Percentiles rank a stretch among this genome's conserved stretches.
These are phyloP conservation scores for Chalcis sispes DNA, from an alignment of 2,888 invertebrate genomes.

Conservation along the genomic window DNA sequence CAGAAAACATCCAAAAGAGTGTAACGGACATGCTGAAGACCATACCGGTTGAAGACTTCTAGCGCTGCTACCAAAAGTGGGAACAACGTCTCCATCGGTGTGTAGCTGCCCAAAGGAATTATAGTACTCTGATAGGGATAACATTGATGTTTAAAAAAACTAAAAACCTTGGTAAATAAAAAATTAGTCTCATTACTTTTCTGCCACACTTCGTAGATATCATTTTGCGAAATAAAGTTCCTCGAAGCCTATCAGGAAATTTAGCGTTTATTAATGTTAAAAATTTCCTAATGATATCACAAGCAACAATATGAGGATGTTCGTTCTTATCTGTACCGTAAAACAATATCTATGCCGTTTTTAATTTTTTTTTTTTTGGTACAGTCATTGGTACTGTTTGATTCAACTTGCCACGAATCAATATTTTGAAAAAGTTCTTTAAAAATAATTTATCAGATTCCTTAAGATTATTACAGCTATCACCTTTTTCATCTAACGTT, in stretches of 20 bases:
- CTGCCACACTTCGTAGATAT: no score
- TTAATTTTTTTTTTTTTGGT: neutral
- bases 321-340: neutral
- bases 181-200: no score
- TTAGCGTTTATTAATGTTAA: neutral
- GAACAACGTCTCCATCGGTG: no score
- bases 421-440: neutral
- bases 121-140: no score
- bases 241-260: neutral
- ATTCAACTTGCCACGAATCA: constrained; percentile 5
- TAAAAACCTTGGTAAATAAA: no score
- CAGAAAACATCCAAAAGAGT: no score
- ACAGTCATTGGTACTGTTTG: constrained; percentile 1
- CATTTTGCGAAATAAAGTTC: neutral
- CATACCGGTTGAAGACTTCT: no score
- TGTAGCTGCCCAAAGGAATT: no score
- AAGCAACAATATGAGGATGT: neutral
- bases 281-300: neutral
- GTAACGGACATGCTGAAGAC: no score
- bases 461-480: neutral
- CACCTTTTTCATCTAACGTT: neutral
- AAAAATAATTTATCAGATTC: no score
- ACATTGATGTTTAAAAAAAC: no score
- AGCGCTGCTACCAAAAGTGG: no score
- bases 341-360: neutral